Evolutionary conservation across 2,113 vertebrate species (phyloP), one percentile per base, ranked within the genome.

Genomic region (Barbus barbus): DNA sequence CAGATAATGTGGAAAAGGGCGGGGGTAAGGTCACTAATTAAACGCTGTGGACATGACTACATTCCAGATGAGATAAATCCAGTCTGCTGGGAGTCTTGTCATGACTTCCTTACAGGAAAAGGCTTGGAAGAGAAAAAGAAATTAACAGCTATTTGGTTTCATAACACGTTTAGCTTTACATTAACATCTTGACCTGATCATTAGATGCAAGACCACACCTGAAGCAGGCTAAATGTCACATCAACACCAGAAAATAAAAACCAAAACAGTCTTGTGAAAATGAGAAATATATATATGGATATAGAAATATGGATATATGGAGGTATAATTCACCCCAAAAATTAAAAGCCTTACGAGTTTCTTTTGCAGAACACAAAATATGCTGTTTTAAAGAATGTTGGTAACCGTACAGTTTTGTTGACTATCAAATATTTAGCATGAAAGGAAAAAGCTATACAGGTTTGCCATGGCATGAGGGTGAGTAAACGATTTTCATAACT

Each of bases 11-110:
- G 46, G 18, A 24, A 84, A 79, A 46, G 33, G 26, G n/a, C 83
- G 22, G 14, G 18, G 22, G 36, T 31, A 78, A 63, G 36, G 20
- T 31, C 16, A 58, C 33, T 56, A 81, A 87, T 85, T 85, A 83
- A 86, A 44, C 9, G 46, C 80, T 33, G 13, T 78, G 20, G 41
- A 71, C 56, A 65, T 82, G 41, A 78, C 12, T 72, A 12, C 53
- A 61, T 82, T 86, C 65, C 74, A 84, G 56, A 83, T 63, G n/a
- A 77, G 78, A 72, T 56, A 4, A 69, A 46, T 44, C 65, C 31
- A 71, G 11, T 48, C 65, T 9, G 31, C 18, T 76, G 38, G 31
- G 61, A 83, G 26, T 28, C 71, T 82, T 67, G 28, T 44, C 33
- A 61, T 22, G 41, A 65, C 26, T 80, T 72, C 79, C 41, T 60